These are phyloP conservation scores for Conger conger DNA, from an alignment of 2,113 vertebrate species.

Conservation along the genomic window DNA sequence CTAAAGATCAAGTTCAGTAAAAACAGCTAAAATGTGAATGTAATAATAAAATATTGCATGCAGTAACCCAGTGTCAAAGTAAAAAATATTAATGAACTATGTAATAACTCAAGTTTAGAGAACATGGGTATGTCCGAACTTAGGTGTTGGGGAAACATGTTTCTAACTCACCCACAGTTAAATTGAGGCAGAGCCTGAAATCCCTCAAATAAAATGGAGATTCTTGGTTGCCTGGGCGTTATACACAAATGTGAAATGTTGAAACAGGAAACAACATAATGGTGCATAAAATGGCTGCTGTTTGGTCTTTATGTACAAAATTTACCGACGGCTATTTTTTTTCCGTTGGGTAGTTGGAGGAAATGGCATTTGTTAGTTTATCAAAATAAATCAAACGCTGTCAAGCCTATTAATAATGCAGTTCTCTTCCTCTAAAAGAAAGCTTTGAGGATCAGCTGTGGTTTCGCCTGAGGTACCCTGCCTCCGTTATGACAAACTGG, in stretches of 20 bases:
- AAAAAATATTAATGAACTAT: neutral
- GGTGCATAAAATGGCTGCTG: neutral
- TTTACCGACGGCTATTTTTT: neutral
- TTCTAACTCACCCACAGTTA: neutral
- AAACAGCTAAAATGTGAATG: too few species aligned
- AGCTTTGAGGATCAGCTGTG: neutral
- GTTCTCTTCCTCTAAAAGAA: neutral
- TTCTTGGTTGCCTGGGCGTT: neutral
- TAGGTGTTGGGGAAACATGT: neutral
- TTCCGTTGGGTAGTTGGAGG: neutral
- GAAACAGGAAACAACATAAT: neutral
- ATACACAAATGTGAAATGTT: neutral
- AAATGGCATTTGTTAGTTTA: neutral
- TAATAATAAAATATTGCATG: neutral
- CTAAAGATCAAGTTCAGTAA: too few species aligned
- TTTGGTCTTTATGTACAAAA: neutral
- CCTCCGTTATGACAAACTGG: slow-evolving; percentile 5
- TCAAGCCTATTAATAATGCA: neutral
- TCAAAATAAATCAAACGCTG: neutral
- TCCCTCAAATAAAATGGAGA: neutral
- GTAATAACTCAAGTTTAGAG: neutral
- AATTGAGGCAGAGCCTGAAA: neutral
- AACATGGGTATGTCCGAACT: neutral
- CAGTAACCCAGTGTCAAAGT: neutral
- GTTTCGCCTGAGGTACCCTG: slow-evolving; percentile 1